A percentile compares a stretch with the other conserved stretches of the same genome.
Evolutionary conservation across 2,113 vertebrate species (phyloP).

Genomic region (Alectura lathami): DNA sequence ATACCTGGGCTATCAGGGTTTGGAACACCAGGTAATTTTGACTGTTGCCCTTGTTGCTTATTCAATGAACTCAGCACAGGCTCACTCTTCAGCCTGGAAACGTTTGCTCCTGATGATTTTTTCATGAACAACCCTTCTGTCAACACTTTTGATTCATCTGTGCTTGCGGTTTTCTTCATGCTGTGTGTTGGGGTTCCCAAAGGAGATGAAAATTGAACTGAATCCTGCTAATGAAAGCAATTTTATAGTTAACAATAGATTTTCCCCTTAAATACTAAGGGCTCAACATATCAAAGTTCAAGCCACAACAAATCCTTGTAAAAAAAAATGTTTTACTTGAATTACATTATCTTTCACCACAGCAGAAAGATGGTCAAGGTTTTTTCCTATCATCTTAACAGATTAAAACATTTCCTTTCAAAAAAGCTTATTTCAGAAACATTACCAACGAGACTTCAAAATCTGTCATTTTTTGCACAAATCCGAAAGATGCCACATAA

Average conservation of each 20-base stretch:
- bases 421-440: background rate
- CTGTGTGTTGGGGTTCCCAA: conserved; percentile 67
- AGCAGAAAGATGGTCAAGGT: background rate
- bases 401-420: background rate
- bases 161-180: conserved; percentile 38
- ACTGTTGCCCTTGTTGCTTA: conserved; percentile 64
- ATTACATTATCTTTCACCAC: background rate
- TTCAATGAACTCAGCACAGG: conserved; percentile 16
- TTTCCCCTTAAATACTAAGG: background rate
- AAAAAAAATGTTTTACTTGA: background rate
- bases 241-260: background rate
- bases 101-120: conserved; percentile 34
- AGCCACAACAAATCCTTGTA: background rate
- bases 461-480: background rate
- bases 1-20: conserved; percentile 75
- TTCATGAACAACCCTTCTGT: conserved; percentile 66
- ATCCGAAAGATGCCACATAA: accelerated
- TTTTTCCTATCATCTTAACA: background rate
- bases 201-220: conserved; percentile 75
- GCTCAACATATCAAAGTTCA: background rate
- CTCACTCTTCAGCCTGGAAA: conserved; percentile 54
- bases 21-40: background rate
- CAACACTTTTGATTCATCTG: conserved; percentile 51
- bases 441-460: background rate
- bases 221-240: conserved; percentile 77